These are phyloP conservation scores for Microtus ochrogaster DNA, from an alignment of 2,113 vertebrate species.

Conservation along the genomic window DNA sequence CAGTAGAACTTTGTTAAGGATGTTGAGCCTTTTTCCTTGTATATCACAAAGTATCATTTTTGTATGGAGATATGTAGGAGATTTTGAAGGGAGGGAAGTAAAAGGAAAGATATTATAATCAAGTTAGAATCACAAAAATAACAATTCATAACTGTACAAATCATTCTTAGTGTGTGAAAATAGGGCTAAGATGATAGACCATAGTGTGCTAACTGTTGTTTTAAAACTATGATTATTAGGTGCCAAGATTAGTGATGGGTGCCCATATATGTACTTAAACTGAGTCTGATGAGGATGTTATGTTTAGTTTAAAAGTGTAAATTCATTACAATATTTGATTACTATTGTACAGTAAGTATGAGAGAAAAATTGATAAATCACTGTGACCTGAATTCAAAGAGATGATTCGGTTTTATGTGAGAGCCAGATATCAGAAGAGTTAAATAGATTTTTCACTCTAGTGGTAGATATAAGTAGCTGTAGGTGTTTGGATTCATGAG, in stretches of 20 bases:
- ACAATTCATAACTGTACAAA: not conserved
- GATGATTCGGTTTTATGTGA: not conserved
- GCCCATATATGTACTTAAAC: not conserved
- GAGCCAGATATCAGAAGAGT: not conserved
- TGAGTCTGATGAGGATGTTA: not conserved
- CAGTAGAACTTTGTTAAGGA: not conserved
- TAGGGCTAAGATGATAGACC: not conserved
- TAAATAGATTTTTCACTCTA: not conserved
- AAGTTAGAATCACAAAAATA: not conserved
- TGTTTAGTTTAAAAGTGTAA: not conserved
- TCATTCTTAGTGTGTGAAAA: not conserved
- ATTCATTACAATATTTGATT: constrained; percentile 25
- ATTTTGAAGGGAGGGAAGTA: not conserved
- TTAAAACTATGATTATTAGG: not conserved
- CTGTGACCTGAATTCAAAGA: not conserved
- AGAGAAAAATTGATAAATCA: not conserved
- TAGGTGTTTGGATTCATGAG: not conserved
- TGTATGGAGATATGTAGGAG: not conserved
- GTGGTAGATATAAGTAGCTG: not conserved
- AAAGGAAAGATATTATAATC: not conserved
- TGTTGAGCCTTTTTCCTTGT: not conserved
- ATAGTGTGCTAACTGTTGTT: not conserved
- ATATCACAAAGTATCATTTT: not conserved
- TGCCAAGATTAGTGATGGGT: not conserved
- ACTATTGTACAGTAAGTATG: not conserved